A percentile compares a stretch with the other conserved stretches of the same genome.
Evolutionary conservation across 2,888 invertebrate species (phyloP).

Genomic region (Omphaloscelis lunosa): DNA sequence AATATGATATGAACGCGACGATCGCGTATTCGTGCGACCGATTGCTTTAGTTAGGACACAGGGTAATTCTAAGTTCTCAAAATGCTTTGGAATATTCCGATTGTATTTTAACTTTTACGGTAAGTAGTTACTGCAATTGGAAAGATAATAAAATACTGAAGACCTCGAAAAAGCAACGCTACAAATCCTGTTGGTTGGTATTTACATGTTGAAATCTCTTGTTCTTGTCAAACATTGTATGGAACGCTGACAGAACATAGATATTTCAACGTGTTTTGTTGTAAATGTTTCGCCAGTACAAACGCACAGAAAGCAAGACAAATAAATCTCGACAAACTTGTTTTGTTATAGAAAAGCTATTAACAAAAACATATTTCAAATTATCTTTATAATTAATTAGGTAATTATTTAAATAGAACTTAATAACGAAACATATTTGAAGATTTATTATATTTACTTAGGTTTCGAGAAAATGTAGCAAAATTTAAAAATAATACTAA

Average conservation of each 20-base stretch:
- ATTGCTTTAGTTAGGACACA: background rate
- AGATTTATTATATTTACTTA: background rate
- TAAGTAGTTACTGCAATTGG: background rate
- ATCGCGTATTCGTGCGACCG: background rate
- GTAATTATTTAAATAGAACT: background rate
- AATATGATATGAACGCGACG: too few species aligned
- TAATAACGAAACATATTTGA: background rate
- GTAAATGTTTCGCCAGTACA: too few species aligned
- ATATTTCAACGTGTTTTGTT: too few species aligned
- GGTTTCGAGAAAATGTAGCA: background rate
- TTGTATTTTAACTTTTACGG: background rate
- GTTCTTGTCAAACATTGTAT: too few species aligned
- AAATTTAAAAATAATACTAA: background rate
- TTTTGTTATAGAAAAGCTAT: background rate
- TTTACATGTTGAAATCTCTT: too few species aligned
- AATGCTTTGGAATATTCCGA: background rate
- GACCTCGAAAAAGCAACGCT: background rate
- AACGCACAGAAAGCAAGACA: too few species aligned
- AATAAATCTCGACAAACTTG: background rate
- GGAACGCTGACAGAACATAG: too few species aligned
- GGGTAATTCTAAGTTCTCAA: background rate
- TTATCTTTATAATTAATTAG: background rate
- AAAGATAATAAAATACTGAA: background rate
- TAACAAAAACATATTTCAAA: background rate
- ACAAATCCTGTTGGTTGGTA: background rate